These are phyloP conservation scores for Helleia helle DNA, from an alignment of 2,888 invertebrate genomes.

Conservation along the genomic window DNA sequence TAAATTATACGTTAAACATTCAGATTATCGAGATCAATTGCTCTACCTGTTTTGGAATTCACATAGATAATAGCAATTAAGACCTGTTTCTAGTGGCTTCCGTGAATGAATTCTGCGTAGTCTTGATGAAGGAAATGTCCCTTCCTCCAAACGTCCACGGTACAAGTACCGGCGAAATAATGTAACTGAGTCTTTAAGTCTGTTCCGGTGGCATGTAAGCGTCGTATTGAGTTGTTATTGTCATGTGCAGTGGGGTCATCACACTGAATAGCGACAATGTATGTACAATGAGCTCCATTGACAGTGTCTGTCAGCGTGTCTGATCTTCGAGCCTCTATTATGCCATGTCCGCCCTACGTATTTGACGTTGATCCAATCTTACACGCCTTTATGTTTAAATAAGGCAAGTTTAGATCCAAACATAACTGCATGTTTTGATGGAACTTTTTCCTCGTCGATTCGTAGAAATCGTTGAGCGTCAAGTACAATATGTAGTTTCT, in stretches of 20 bases:
- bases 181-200: neutral
- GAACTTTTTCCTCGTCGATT: no score
- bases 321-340: slow-evolving; percentile 11
- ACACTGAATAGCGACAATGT: slow-evolving; percentile 42
- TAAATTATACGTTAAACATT: slow-evolving; percentile 1
- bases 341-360: neutral
- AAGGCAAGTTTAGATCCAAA: no score
- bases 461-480: no score
- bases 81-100: neutral
- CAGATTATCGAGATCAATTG: neutral
- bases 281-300: slow-evolving; percentile 42
- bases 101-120: slow-evolving; percentile 5
- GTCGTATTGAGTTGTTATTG: slow-evolving; percentile 13
- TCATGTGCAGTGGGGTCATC: slow-evolving; percentile 42
- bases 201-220: slow-evolving; percentile 9
- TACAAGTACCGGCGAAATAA: neutral
- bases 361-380: slow-evolving; percentile 1
- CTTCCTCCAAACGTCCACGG: neutral
- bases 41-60: slow-evolving; percentile 2
- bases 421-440: no score
- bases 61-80: neutral
- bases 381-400: no score
- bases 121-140: slow-evolving; percentile 5
- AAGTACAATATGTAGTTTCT: no score
- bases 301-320: slow-evolving; percentile 20